Conservation (phyloP, 1,140 invertebrate species). For the Ooceraea biroi region DNA sequence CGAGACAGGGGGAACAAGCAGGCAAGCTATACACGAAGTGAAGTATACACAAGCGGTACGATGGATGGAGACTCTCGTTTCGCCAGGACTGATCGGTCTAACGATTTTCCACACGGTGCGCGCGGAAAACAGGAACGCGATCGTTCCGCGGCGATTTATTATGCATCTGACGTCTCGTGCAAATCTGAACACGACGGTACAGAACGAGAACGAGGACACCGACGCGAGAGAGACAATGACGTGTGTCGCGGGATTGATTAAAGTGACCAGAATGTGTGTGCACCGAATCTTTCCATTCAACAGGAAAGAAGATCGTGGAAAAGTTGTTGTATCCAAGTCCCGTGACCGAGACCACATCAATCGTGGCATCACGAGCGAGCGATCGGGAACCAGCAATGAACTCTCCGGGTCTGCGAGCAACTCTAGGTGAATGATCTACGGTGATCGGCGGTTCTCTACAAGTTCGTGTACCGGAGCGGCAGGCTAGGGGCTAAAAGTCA, state of each 20-base stretch:
- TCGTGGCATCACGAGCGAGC: too few relatives aligned
- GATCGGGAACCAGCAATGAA: too few relatives aligned
- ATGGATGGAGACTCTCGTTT: neutral
- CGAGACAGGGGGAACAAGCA: conserved; percentile 59
- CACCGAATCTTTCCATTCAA: too few relatives aligned
- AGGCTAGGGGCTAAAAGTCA: neutral
- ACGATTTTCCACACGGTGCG: conserved; percentile 1
- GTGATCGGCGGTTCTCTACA: neutral
- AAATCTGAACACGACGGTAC: neutral
- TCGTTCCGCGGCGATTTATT: neutral
- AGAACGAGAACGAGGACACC: neutral
- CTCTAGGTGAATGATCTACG: conserved; percentile 10
- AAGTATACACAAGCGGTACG: neutral
- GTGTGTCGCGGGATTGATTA: too few relatives aligned
- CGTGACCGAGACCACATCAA: too few relatives aligned
- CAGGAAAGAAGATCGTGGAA: too few relatives aligned
- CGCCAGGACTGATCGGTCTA: neutral
- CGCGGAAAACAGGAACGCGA: neutral
- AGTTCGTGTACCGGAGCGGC: neutral
- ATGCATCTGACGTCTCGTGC: neutral
- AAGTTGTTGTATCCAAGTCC: too few relatives aligned
- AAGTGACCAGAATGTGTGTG: too few relatives aligned
- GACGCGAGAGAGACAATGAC: too few relatives aligned
- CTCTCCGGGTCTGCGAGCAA: neutral
- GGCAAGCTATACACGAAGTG: conserved; percentile 52